These are phyloP conservation scores for Neoniphon sammara DNA, from an alignment of 2,797 vertebrate genomes.

Conservation along the genomic window DNA sequence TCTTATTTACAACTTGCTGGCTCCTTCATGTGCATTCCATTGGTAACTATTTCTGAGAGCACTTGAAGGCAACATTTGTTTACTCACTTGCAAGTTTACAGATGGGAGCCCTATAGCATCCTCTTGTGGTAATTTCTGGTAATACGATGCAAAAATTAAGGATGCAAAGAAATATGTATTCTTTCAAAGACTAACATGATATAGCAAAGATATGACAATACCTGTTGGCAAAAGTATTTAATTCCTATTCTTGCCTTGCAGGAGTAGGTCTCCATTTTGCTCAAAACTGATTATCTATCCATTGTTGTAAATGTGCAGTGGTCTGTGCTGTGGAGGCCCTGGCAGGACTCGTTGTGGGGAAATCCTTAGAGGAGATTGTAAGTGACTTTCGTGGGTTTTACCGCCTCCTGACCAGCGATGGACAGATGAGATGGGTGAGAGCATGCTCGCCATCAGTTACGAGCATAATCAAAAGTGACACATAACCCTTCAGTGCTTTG, in stretches of 20 bases:
- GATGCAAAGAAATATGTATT: neutral
- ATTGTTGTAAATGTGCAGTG: constrained; percentile 68
- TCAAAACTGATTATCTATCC: neutral
- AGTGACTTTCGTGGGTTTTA: constrained; percentile 86
- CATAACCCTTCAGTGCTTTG: neutral
- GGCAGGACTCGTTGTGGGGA: constrained; percentile 79
- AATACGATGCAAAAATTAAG: neutral
- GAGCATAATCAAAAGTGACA: neutral
- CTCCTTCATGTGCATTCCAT: too few species aligned
- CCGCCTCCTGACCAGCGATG: constrained; percentile 82
- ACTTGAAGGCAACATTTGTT: neutral
- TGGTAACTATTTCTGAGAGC: neutral
- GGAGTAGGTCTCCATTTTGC: neutral
- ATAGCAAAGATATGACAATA: too few species aligned
- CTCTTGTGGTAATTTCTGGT: constrained; percentile 46
- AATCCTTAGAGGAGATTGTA: constrained; percentile 82
- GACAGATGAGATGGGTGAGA: constrained; percentile 86
- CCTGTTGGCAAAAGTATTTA: too few species aligned
- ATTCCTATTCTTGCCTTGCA: neutral
- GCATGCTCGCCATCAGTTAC: neutral
- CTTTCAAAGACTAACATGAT: neutral
- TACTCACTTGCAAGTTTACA: neutral
- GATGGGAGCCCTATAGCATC: constrained; percentile 23
- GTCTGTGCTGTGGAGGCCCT: constrained; percentile 82
- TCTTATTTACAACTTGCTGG: too few species aligned